phyloP scores from a whole-genome alignment of 2,113 vertebrate genomes.

The Campylorhamphus procurvoides region DNA sequence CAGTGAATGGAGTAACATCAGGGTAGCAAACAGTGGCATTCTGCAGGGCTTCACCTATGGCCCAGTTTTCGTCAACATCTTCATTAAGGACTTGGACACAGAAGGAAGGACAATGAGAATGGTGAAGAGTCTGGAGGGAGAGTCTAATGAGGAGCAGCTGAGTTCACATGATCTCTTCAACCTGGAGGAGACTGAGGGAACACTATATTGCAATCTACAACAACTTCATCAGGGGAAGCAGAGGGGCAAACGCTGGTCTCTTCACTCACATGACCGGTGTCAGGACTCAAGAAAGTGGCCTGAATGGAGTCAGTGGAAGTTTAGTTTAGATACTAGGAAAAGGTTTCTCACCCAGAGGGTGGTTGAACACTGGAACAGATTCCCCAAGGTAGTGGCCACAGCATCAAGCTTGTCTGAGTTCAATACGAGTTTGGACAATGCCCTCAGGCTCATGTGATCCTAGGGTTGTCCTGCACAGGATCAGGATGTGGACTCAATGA shows the following conservation, averaged over 20 bases:
- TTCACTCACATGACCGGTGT: background rate
- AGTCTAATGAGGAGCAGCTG: background rate
- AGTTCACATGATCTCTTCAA: background rate
- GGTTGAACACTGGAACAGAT: background rate
- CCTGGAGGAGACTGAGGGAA: background rate
- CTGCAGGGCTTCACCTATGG: background rate
- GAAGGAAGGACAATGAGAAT: background rate
- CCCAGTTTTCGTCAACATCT: background rate
- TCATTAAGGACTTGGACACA: background rate
- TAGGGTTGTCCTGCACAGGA: background rate
- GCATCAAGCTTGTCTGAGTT: background rate
- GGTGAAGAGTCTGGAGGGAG: background rate
- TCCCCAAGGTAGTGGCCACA: background rate
- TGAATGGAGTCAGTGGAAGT: background rate
- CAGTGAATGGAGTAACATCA: no score
- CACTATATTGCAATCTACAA: background rate
- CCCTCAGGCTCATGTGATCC: background rate
- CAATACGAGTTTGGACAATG: background rate
- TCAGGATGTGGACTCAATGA: background rate
- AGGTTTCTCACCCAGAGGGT: background rate
- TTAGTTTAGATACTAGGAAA: background rate
- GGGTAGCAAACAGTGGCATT: accelerated
- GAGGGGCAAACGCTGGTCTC: background rate
- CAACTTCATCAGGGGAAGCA: background rate
- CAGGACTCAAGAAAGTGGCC: background rate